Percentiles rank a stretch among this genome's conserved stretches.
Conservation (phyloP, 2,797 vertebrate species). For the Hozukius guyotensis region DNA sequence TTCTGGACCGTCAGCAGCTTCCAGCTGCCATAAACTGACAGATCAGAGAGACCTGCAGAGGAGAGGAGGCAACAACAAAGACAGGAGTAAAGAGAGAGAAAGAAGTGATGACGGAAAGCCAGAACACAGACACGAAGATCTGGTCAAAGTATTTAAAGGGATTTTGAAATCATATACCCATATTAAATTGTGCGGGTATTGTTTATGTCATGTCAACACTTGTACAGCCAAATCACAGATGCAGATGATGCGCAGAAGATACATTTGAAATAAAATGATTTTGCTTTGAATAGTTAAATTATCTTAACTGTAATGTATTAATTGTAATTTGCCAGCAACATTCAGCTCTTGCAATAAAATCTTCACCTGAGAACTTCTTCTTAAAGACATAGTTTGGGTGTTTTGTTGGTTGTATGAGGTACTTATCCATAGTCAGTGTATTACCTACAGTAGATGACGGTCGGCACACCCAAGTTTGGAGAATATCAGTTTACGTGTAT, state of each 20-base stretch:
- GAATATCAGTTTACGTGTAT: too few relatives aligned
- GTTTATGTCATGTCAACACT: neutral
- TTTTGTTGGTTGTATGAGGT: too few relatives aligned
- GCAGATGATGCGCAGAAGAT: neutral
- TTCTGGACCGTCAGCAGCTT: slow-evolving; percentile 85
- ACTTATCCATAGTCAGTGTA: too few relatives aligned
- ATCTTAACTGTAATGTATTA: neutral
- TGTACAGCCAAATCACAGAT: neutral
- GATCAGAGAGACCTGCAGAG: slow-evolving; percentile 45
- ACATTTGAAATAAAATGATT: neutral
- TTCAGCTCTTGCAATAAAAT: neutral
- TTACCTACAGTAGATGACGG: too few relatives aligned
- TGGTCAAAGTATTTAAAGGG: neutral
- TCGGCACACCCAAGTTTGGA: too few relatives aligned
- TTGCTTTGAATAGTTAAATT: neutral
- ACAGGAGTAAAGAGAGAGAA: neutral
- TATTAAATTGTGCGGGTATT: neutral
- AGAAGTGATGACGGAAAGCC: neutral
- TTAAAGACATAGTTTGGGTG: too few relatives aligned
- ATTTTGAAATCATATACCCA: neutral
- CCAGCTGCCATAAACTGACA: slow-evolving; percentile 80
- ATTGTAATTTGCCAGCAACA: neutral
- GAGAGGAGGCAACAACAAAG: neutral
- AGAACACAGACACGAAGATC: neutral
- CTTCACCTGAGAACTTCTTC: neutral